phyloP scores from a whole-genome alignment of 2,797 vertebrate species.

The Gouania willdenowi region DNA sequence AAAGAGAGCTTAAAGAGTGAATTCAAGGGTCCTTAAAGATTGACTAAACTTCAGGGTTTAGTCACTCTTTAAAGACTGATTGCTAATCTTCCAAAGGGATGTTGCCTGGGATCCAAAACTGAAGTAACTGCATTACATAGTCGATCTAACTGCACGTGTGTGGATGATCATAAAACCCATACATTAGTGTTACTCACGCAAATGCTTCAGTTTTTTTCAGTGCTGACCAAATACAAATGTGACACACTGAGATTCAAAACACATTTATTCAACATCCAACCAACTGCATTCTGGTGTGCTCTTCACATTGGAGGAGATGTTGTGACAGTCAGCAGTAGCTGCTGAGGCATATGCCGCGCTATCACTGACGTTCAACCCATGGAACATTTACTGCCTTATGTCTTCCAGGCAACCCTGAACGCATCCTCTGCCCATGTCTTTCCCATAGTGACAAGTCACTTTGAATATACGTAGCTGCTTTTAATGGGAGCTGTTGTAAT shows the following conservation, averaged over 20 bases:
- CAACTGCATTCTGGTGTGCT: neutral
- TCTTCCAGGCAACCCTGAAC: slow-evolving; percentile 25
- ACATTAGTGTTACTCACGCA: neutral
- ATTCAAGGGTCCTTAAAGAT: no score
- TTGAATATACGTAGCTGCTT: slow-evolving; percentile 45
- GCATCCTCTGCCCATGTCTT: slow-evolving; percentile 20
- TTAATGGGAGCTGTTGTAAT: slow-evolving; percentile 58
- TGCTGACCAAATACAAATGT: neutral
- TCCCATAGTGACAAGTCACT: slow-evolving; percentile 28
- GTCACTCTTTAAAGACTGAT: no score
- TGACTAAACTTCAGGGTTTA: no score
- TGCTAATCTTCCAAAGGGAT: no score
- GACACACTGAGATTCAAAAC: neutral
- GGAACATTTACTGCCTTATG: slow-evolving; percentile 28
- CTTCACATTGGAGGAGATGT: slow-evolving; percentile 9
- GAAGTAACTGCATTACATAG: no score
- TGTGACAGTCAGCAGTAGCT: slow-evolving; percentile 32
- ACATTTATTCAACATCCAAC: neutral
- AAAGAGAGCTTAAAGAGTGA: no score
- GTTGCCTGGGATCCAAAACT: no score
- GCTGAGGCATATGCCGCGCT: slow-evolving; percentile 11
- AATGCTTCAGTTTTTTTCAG: neutral
- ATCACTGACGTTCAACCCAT: slow-evolving; percentile 13
- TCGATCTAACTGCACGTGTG: no score
- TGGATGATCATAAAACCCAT: neutral